Evolutionary conservation across 2,797 vertebrate species (phyloP).

Genomic region (Tragelaphus oryx): DNA sequence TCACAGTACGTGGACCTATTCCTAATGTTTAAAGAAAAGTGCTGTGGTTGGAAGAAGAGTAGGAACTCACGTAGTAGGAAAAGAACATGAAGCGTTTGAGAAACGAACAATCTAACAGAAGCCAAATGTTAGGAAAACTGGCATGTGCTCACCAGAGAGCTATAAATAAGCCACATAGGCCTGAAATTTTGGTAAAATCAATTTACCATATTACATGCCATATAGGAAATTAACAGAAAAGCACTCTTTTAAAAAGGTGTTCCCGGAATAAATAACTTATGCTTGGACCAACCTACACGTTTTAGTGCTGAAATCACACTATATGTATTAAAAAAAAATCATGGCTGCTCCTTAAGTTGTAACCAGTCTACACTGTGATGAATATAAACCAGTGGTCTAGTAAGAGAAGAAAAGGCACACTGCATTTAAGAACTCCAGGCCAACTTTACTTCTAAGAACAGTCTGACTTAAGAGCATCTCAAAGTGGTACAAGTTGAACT

Average conservation of each 20-base stretch:
- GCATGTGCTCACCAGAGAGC: not conserved
- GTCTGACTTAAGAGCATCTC: not conserved
- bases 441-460: conserved; percentile 3
- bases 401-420: not conserved
- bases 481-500: not conserved
- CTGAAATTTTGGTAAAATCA: not conserved
- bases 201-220: not conserved
- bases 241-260: not conserved
- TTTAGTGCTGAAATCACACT: not conserved
- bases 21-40: conserved; percentile 4
- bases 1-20: not conserved
- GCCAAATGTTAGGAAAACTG: not conserved
- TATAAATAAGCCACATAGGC: not conserved
- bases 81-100: not conserved
- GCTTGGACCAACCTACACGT: not conserved
- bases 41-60: not conserved
- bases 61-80: not conserved
- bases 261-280: not conserved
- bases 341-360: not conserved
- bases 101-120: not conserved
- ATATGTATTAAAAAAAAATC: not conserved
- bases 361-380: not conserved
- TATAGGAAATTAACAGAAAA: not conserved
- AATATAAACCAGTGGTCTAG: not conserved
- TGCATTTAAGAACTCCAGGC: not conserved